Evolutionary conservation across 2,888 invertebrate genomes (phyloP), one percentile per base, ranked within the genome.

Genomic region (Lasioglossum leucozonium): DNA sequence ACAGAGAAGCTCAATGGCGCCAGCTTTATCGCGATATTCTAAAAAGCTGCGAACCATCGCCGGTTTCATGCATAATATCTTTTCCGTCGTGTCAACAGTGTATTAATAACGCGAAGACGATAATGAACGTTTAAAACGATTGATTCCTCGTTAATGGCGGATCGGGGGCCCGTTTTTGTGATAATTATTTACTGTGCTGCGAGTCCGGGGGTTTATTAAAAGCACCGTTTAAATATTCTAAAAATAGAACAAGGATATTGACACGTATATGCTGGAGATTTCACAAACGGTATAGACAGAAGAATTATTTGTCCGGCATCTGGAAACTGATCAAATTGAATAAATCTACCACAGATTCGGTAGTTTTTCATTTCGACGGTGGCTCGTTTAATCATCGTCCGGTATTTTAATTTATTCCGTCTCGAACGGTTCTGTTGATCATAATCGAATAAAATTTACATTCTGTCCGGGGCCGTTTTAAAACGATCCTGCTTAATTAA

Each of bases 21-120:
- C 58, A 42, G 75, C 13, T 30, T 77, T 78, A 51, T 69, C 26
- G n/a, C 42, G 34, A 78, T 73, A 67, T 81, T 72, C 22, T 69
- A 55, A 44, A 73, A 69, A 73, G 44, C 42, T 73, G 44, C n/a
- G 42, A 67, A 69, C 34, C 58, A 51, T 69, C 42, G 44, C 42
- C 72, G 26, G 13, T 72, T 26, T 58, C 67, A 42, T 73, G 62
- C 42, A 26, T 55, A 73, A 73, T 78, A 73, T 69, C 30, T 42
- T 69, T 72, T 26, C 26, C 11, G 18, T 10, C 8, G 18, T 37
- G 47, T 37, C 55, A 65, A 47, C 47, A 51, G 37, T 40, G 30
- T 58, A 69, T 37, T 74, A 75, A 55, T 51, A 75, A 69, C 18
- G 22, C 10, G 42, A 75, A 47, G 30, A 72, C 42, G n/a, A 44